Evolutionary conservation across 2,113 vertebrate genomes (phyloP).

Genomic region (Caretta caretta): DNA sequence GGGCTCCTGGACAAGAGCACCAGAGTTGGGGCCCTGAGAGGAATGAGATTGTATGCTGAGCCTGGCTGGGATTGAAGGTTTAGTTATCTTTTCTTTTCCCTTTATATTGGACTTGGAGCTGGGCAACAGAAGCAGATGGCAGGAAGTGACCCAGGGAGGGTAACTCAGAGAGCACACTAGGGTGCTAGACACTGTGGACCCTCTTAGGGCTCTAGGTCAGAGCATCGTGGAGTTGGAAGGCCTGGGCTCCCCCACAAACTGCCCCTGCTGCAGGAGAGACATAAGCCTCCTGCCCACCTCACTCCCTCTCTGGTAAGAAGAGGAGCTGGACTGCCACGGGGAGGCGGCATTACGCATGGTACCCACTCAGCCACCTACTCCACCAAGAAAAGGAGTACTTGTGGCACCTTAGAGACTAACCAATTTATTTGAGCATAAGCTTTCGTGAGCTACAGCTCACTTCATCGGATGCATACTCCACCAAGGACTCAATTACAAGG

Average conservation of each 20-base stretch:
- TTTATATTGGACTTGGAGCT: background rate
- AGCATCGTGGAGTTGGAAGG: background rate
- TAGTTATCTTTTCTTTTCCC: background rate
- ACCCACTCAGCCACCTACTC: background rate
- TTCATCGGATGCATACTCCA: background rate
- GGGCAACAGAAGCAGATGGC: background rate
- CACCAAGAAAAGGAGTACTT: too few species aligned
- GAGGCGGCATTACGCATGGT: background rate
- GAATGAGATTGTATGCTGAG: background rate
- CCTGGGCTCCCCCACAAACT: background rate
- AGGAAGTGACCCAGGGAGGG: background rate
- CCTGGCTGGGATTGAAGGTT: background rate
- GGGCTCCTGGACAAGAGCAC: too few species aligned
- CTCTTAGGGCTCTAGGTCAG: background rate
- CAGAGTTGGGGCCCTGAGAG: too few species aligned
- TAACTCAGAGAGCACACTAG: background rate
- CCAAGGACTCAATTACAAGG: background rate
- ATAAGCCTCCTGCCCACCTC: background rate
- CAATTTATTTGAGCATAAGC: too few species aligned
- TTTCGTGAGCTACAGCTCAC: too few species aligned
- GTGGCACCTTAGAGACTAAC: too few species aligned
- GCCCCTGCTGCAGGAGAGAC: background rate
- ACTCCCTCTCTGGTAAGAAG: background rate
- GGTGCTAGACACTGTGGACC: background rate
- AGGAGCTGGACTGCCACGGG: background rate